Evolutionary conservation across 2,113 vertebrate genomes (phyloP).

Genomic region (Orthochromis indermauri): DNA sequence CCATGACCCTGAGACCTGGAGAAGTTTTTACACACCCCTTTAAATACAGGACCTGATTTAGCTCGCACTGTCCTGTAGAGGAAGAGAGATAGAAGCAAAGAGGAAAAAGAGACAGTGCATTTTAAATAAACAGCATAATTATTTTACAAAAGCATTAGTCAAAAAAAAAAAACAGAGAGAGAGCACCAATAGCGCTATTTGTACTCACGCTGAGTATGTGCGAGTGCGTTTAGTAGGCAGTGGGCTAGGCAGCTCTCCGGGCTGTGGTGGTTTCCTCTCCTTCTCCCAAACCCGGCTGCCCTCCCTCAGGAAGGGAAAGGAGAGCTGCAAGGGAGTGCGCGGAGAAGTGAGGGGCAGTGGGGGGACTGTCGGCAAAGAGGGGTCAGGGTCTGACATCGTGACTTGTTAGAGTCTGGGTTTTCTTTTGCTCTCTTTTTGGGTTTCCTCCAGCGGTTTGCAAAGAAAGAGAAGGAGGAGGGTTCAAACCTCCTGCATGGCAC

Average conservation of each 20-base stretch:
- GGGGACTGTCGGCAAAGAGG: slow-evolving; percentile 64
- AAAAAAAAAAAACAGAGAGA: not conserved
- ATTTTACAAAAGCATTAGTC: not conserved
- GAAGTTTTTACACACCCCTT: slow-evolving; percentile 94
- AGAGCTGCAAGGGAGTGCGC: slow-evolving; percentile 79
- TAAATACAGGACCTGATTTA: slow-evolving; percentile 85
- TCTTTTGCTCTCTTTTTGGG: not conserved
- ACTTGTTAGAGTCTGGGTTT: not conserved
- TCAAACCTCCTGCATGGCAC: slow-evolving; percentile 54
- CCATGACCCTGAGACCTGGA: slow-evolving; percentile 96
- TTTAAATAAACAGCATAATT: not conserved
- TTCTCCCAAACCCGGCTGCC: slow-evolving; percentile 89
- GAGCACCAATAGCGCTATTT: not conserved
- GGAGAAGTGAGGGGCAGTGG: slow-evolving; percentile 79
- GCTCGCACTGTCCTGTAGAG: slow-evolving; percentile 84
- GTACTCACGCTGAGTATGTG: slow-evolving; percentile 93
- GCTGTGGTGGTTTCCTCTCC: slow-evolving; percentile 77
- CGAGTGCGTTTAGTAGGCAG: slow-evolving; percentile 95
- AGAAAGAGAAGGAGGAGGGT: slow-evolving; percentile 2
- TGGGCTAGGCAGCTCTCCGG: slow-evolving; percentile 86
- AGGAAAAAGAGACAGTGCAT: not conserved
- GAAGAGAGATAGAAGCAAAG: not conserved
- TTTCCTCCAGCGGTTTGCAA: not conserved
- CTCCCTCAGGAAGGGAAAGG: slow-evolving; percentile 88
- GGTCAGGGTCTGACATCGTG: slow-evolving; percentile 80